These are phyloP conservation scores for Nycticebus coucang DNA, from an alignment of 2,113 vertebrate genomes.

Conservation along the genomic window DNA sequence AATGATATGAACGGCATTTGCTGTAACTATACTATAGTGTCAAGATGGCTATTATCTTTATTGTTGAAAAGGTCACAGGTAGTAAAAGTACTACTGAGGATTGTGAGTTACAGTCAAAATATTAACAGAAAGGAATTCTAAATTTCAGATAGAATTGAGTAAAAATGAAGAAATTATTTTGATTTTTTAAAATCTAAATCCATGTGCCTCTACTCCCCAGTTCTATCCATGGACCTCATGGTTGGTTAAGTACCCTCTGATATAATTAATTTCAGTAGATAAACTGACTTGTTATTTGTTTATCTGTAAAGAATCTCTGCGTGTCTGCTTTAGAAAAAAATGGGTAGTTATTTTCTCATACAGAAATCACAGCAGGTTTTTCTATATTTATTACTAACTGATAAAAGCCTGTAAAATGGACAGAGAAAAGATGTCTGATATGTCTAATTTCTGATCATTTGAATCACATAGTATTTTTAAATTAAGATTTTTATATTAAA, in stretches of 20 bases:
- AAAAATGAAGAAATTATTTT: background rate
- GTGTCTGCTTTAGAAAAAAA: background rate
- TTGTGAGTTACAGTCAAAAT: background rate
- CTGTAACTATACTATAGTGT: background rate
- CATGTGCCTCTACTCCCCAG: too few relatives aligned
- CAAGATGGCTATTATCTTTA: background rate
- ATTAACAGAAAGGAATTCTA: background rate
- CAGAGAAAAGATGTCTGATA: background rate
- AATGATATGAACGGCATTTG: background rate
- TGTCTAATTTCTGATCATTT: background rate
- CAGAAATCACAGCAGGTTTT: background rate
- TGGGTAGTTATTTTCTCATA: background rate
- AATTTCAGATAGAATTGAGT: background rate
- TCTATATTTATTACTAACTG: background rate
- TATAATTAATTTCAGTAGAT: background rate
- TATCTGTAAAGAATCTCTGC: background rate
- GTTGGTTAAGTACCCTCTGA: background rate
- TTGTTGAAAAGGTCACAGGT: background rate
- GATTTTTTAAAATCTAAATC: background rate
- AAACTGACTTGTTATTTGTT: background rate
- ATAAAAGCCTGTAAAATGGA: background rate
- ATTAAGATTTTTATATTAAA: constrained; percentile 14
- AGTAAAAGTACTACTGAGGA: too few relatives aligned
- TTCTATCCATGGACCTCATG: background rate
- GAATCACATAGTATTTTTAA: background rate